phyloP scores from a whole-genome alignment of 2,888 invertebrate genomes.

The Scaptomyza reducta region DNA sequence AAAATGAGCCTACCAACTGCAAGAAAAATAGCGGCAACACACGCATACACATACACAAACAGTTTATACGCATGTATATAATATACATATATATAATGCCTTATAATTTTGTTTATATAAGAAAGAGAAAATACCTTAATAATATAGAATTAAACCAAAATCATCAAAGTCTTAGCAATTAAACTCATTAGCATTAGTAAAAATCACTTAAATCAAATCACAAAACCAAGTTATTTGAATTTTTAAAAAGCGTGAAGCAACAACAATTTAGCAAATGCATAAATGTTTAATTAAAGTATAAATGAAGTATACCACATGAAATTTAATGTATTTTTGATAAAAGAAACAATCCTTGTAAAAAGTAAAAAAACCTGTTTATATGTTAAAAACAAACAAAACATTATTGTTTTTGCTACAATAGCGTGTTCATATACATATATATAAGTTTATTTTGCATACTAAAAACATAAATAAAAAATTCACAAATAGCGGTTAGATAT shows the following conservation, averaged over 20 bases:
- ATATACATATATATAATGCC: constrained; percentile 51
- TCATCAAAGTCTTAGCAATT: constrained; percentile 71
- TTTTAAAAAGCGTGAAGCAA: constrained; percentile 39
- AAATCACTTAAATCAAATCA: constrained; percentile 35
- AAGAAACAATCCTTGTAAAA: constrained; percentile 32
- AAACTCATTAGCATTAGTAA: constrained; percentile 64
- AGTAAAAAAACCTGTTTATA: constrained; percentile 12
- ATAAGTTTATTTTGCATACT: constrained; percentile 22
- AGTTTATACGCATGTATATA: constrained; percentile 11
- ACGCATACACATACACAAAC: constrained; percentile 27
- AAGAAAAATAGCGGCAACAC: constrained; percentile 26
- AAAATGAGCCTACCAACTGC: constrained; percentile 54
- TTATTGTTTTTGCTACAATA: constrained; percentile 32
- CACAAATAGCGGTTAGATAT: constrained; percentile 29
- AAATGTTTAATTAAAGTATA: constrained; percentile 43
- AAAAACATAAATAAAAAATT: constrained; percentile 13
- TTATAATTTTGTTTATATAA: constrained; percentile 61
- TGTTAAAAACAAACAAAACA: background rate
- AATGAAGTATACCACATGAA: constrained; percentile 42
- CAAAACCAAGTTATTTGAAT: constrained; percentile 56
- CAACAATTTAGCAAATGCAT: constrained; percentile 43
- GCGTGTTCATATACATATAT: constrained; percentile 24
- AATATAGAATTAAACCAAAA: constrained; percentile 67
- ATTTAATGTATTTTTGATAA: constrained; percentile 69
- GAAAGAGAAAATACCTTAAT: constrained; percentile 63